phyloP scores from a whole-genome alignment of 1,140 invertebrate species.

The Temnothorax curvispinosus region DNA sequence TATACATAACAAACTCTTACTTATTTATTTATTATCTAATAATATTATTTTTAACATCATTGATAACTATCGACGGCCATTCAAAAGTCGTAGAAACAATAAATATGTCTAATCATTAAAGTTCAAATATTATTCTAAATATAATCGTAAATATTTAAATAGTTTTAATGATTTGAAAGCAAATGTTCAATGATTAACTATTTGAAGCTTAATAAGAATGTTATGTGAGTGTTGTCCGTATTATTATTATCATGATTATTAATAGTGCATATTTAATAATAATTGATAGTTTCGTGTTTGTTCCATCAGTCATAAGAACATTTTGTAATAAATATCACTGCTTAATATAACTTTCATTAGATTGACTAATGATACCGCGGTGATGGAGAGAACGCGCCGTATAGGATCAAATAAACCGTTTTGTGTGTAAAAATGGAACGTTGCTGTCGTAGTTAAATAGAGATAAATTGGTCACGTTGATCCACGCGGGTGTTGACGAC shows the following conservation, averaged over 20 bases:
- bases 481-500: slow-evolving; percentile 60
- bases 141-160: background rate
- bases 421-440: slow-evolving; percentile 46
- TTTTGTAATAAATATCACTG: slow-evolving; percentile 9
- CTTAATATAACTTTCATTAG: slow-evolving; percentile 46
- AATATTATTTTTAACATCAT: background rate
- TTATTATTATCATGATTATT: background rate
- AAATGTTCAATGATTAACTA: background rate
- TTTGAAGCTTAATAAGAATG: background rate
- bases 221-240: background rate
- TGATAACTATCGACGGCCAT: background rate
- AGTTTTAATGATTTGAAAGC: background rate
- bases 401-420: slow-evolving; percentile 41
- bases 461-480: slow-evolving; percentile 60
- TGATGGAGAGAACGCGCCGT: background rate
- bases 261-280: background rate
- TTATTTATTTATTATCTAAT: no score
- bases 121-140: background rate
- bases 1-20: no score
- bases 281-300: background rate
- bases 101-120: background rate
- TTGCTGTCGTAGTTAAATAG: slow-evolving; percentile 44
- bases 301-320: slow-evolving; percentile 12
- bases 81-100: background rate
- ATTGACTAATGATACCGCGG: slow-evolving; percentile 38